These are phyloP conservation scores for Schizopygopsis malacanthus DNA, from an alignment of 2,797 vertebrate species.

Conservation along the genomic window DNA sequence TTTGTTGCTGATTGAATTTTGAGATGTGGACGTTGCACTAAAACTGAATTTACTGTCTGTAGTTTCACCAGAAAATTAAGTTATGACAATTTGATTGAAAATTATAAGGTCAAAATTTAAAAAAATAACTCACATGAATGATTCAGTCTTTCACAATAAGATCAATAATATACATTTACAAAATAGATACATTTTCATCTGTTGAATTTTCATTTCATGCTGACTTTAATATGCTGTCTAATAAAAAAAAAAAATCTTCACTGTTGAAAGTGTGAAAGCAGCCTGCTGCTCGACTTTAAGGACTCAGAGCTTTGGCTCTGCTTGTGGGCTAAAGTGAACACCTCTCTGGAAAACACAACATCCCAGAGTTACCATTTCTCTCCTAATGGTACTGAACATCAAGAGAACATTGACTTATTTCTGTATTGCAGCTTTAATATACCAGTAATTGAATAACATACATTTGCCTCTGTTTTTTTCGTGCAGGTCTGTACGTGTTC, in stretches of 20 bases:
- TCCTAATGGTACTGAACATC: constrained; percentile 68
- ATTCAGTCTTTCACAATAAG: not conserved
- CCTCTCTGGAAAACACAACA: constrained; percentile 57
- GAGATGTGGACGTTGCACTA: not conserved
- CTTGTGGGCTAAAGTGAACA: constrained; percentile 76
- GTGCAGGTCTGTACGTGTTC: constrained; percentile 81
- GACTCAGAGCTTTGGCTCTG: constrained; percentile 76
- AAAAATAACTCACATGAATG: not conserved
- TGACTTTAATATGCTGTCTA: not conserved
- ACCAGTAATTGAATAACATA: not conserved
- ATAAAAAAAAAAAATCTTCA: not conserved
- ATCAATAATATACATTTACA: not conserved
- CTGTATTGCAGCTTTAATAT: constrained; percentile 19
- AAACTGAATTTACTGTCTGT: not conserved
- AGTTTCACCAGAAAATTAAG: not conserved
- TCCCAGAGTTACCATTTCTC: constrained; percentile 66
- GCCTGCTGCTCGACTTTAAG: constrained; percentile 64
- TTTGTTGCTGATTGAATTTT: not conserved
- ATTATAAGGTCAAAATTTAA: not conserved
- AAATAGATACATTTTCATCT: not conserved
- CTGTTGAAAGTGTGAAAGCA: constrained; percentile 70
- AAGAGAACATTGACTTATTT: constrained; percentile 6
- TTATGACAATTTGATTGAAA: constrained; percentile 23
- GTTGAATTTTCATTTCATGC: not conserved
- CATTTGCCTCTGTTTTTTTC: constrained; percentile 16